Evolutionary conservation across 1,140 invertebrate species (phyloP), one percentile per base, ranked within the genome.

Genomic region (Monochamus saltuarius): DNA sequence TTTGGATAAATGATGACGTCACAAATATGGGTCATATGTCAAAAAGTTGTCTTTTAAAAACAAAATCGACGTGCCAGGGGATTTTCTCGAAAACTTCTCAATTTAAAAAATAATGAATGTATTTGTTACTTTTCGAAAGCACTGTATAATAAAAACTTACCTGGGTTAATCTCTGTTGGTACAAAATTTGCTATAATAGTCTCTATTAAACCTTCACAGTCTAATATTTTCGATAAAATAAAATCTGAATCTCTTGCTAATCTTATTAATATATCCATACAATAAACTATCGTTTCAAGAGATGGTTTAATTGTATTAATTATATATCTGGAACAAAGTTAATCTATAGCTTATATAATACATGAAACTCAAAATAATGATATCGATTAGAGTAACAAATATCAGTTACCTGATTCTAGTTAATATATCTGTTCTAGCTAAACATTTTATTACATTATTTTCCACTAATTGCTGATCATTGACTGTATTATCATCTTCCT

Each of bases 391-490:
- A 29, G 22, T 29, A 29, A 6, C 46, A 37, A 49, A 29, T 37
- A 54, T 38, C 43, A 9, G 19, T 66, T 74, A 90, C 82, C 77
- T 85, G 36, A 87, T 82, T 73, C 86, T 82, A 53, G 85, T 78
- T 38, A 94, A 72, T 63, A 95, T 84, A 73, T 92, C 87, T 53
- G 91, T 91, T 64, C 91, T 81, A 8, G 91, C 66, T 14, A 91
- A 75, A 51, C 87, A 88, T 73, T 87, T 82, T 34, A 91, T 81
- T 1, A 91, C 75, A 79, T 92, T 89, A 13, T 87, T 80, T 78
- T 90, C 90, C 8, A 87, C 85, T 45, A 95, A 75, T 73, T 95
- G 89, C 72, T 88, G 86, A 81, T 96, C 93, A 75, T 91, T 92
- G 45, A 92, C 79, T 68, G 86, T 85, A 59, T 80, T 78, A 60